Percentiles rank a stretch among this genome's conserved stretches.
phyloP scores from a whole-genome alignment of 2,888 invertebrate genomes.

The Scrobipalpa costella region DNA sequence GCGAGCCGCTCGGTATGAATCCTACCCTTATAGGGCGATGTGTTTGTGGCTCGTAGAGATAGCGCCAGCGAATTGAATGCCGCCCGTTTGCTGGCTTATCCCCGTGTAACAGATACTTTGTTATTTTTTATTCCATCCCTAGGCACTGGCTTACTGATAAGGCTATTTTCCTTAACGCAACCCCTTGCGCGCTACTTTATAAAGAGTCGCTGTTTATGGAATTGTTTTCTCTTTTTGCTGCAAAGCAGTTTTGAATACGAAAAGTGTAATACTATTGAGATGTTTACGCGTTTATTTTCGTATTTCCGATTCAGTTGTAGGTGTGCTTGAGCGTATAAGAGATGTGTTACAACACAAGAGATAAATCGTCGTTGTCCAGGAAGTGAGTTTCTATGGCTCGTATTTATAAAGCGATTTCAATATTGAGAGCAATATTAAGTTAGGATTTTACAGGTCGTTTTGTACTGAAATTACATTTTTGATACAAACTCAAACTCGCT shows the following conservation, averaged over 20 bases:
- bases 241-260: conserved; percentile 39
- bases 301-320: background rate
- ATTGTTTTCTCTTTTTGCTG: conserved; percentile 43
- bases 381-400: no score
- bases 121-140: conserved; percentile 56
- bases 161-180: conserved; percentile 54
- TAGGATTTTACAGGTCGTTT: no score
- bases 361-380: background rate
- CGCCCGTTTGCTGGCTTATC: conserved; percentile 66
- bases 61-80: conserved; percentile 67
- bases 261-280: conserved; percentile 32
- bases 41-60: conserved; percentile 62
- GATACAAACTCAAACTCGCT: no score
- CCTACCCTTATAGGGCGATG: conserved; percentile 54
- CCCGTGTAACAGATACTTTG: conserved; percentile 63
- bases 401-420: no score
- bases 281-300: conserved; percentile 9
- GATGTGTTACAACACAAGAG: background rate
- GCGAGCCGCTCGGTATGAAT: no score
- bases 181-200: conserved; percentile 40
- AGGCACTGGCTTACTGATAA: conserved; percentile 50
- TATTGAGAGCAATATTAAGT: no score
- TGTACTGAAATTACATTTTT: no score
- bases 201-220: conserved; percentile 48
- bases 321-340: background rate